These are phyloP conservation scores for Pedicia rivosa DNA, from an alignment of 2,888 invertebrate genomes.

Conservation along the genomic window DNA sequence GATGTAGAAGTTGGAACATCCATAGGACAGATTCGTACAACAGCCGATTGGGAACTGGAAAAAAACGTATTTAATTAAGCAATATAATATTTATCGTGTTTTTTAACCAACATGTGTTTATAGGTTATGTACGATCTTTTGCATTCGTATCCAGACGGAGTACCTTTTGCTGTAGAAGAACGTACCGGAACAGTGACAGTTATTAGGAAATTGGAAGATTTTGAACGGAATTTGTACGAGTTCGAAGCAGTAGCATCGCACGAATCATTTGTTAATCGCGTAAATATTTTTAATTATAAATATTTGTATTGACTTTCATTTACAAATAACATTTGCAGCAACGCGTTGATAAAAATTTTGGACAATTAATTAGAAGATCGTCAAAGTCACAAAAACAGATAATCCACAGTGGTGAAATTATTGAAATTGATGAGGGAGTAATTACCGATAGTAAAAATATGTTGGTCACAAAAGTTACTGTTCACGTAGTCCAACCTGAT, in stretches of 20 bases:
- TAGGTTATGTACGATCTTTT: constrained; percentile 60
- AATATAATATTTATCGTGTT: too few species aligned
- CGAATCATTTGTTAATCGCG: constrained; percentile 6
- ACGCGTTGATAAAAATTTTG: constrained; percentile 17
- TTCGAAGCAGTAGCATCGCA: constrained; percentile 70
- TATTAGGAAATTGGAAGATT: constrained; percentile 55
- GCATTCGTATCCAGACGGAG: constrained; percentile 78
- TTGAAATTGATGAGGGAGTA: constrained; percentile 24
- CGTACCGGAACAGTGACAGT: constrained; percentile 76
- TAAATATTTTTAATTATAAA: too few species aligned
- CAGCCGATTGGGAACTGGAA: constrained; percentile 48
- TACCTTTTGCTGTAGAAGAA: constrained; percentile 86
- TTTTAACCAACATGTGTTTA: too few species aligned
- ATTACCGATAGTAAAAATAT: constrained; percentile 32
- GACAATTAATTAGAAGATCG: constrained; percentile 11
- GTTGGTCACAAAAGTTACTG: constrained; percentile 66
- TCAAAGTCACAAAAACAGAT: constrained; percentile 13
- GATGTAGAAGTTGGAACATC: constrained; percentile 72
- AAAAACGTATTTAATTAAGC: too few species aligned
- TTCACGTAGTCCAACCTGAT: constrained; percentile 64
- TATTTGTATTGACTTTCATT: too few species aligned
- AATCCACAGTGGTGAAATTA: constrained; percentile 17
- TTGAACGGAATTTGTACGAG: constrained; percentile 49
- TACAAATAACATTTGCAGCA: too few species aligned
- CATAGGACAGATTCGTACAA: constrained; percentile 68